Evolutionary conservation across 2,888 invertebrate genomes (phyloP), one percentile per base, ranked within the genome.

Genomic region (Epistrophe eligans): DNA sequence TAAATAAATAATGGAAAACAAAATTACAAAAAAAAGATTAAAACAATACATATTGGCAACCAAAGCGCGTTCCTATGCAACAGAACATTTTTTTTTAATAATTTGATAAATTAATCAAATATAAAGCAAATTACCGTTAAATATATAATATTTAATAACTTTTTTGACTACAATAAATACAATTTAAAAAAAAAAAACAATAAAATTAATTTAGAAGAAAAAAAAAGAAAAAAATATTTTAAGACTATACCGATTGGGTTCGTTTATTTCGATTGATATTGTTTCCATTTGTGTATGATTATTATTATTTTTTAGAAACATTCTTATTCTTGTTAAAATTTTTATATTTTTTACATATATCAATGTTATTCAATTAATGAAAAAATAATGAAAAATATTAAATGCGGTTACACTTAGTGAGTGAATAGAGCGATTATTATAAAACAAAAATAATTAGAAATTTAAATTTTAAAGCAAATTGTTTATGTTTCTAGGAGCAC

Each of bases 401-500:
- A 66, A 62, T 72, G 71, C 71, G 58, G 60, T 73, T 81, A 48
- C 35, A 74, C 45, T 84, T 74, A 57, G 67, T 77, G 67, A 57
- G 60, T 70, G 55, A 52, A 80, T 70, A 70, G 35, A 73, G 45
- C 58, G 80, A 70, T 67, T 50, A 45, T 50, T 24, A 66, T 50
- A 64, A 45, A 64, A 55, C 10, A 24, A 62, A 62, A 43, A 43
- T 43, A 62, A 62, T 40, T 70, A 55, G 70, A 74, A 57, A 66
- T 52, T 80, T 60, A 73, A 84, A 67, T 80, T 80, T 66, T 57
- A 52, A 77, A 77, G 48, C 73, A 79, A 82, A 67, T 87, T 87
- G 83, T 83, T 87, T 87, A 83, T 77, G 85, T 85, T 85, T 81
- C 11, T 87, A 83, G 87, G 79, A 83, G 87, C 87, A 87, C 87